Base-by-base conservation (phyloP, 2,797 vertebrate species). In the Sebastes matsubarae region DNA sequence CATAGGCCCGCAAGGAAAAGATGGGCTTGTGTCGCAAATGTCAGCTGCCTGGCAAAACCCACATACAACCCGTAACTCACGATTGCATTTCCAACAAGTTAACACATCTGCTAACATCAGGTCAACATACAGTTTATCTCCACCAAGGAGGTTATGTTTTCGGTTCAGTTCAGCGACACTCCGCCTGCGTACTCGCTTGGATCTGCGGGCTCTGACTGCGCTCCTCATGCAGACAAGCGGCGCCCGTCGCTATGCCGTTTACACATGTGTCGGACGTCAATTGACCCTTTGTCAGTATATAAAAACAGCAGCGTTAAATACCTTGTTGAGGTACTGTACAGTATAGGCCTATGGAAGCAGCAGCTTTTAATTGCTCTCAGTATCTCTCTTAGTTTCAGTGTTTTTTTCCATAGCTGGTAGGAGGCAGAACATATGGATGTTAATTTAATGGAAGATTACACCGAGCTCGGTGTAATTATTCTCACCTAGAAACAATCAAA, bases 401-500 rank as follows among this genome's bases (percentile, higher is more conserved):
- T 25, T n/a, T 3, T 75, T 63, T 46, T n/a, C 13, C 24, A 66
- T 59, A 50, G 36, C 50, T 74, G 64, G 65, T 74, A 71, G 46
- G 75, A 65, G 57, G 60, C 60, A 63, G 36, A 82, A 50, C 57
- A 77, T 75, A 70, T 77, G 63, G 65, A 63, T 54, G 54, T 69
- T 70, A 71, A 72, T 75, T 50, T 75, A 64, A 76, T 64, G 68
- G 60, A 50, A 66, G 66, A 81, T 75, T 75, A 54, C 55, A 27
- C 68, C 14, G 7, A 68, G 66, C 57, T 64, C 36, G 18, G 25
- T 74, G 55, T 74, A 84, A 84, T 86, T 81, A 72, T 22, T 71
- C 54, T 59, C 57, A 77, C 77, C 55, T 61, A 25, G 64, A 79
- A 83, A 64, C 32, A 61, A 76, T 74, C 57, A 79, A 67, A 79